Evolutionary conservation across 2,113 vertebrate genomes (phyloP), one percentile per base, ranked within the genome.

Genomic region (Ornithorhynchus anatinus): DNA sequence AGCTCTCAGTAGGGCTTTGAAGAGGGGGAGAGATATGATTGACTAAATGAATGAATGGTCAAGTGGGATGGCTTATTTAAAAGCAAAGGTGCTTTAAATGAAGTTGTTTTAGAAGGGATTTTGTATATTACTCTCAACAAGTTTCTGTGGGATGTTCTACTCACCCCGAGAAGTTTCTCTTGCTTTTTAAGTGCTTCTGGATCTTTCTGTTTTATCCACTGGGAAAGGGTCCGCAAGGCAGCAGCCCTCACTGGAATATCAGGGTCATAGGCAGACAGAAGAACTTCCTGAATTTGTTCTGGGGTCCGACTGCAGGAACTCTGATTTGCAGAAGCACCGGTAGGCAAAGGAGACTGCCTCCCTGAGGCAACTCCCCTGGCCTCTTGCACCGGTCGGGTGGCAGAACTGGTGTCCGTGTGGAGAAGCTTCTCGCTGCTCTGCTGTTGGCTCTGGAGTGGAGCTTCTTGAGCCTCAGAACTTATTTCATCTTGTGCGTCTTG

Each of bases 161-260:
- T 89, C 59, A 99, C 97, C 90, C 79, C 68, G 10, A 99, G 87
- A 43, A 98, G 65, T 39, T 95, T 95, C 75, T 97, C 96, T 69
- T 90, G 93, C 5, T 73, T 80, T 77, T 42, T 78, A 5, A 95
- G 71, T 0, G 87, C 92, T 59, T 92, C 90, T 0, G 85, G 79
- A 16, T 93, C 75, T 47, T 78, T 75, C 17, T 82, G 89, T 3
- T 84, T 89, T 48, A 97, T 57, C 79, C 90, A 89, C 51, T 45
- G 69, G 69, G 93, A 85, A 10, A 99, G 90, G 8, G 6, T 59
- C 37, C 96, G 93, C 61, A 99, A 80, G 20, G 96, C 95, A 0
- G 93, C 92, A 0, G 95, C 95, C 77, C 95, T 87, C 14, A 79
- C 56, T 0, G 97, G 95, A 44, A 98, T 88, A 3, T 97, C 94